Base-by-base conservation (phyloP, 2,797 vertebrate genomes). In the Amazona ochrocephala region DNA sequence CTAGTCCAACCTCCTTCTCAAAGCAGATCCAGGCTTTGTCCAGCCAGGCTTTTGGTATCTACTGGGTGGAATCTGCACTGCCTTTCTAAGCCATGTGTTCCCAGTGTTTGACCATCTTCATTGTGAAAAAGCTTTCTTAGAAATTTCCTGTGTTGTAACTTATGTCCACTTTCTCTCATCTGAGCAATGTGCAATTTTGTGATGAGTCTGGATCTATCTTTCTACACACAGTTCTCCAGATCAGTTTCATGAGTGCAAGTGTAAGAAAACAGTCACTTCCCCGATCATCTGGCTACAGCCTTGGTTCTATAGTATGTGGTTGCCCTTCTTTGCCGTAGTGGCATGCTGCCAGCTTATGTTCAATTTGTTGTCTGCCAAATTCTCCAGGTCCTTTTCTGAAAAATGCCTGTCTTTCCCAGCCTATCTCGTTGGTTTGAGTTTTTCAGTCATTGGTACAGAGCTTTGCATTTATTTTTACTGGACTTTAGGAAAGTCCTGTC, bases 271-370 rank as follows among this genome's bases (percentile, higher is more conserved):
- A 73, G 11, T 50, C 34, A 37, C 17, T 72, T 61, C 19, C 11
- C n/a, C 30, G 18, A 50, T 44, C 41, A 27, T 37, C 27, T 83
- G 53, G 11, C 14, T 82, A 44, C n/a, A 67, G 11, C 10, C 34
- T 44, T 67, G 42, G 23, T 67, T 3, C 2, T 13, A n/a, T 32
- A 37, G 8, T 44, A 54, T 34, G 26, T 11, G 42, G 7, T 39
- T 0, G 1, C 21, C 53, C 2, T 2, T 7, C 34, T 60, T 66
- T 68, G 42, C 42, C 9, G 22, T 20, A 5, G 13, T 29, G 54
- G 10, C 21, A 34, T 41, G 13, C 39, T 65, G 29, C n/a, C 50
- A 84, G 45, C n/a, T 72, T 7, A 9, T 11, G 51, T 66, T 84
- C 60, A n/a, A 17, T 53, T 37, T 48, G 8, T 29, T 47, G 47